These are phyloP conservation scores for Keiferia lycopersicella DNA, from an alignment of 2,888 invertebrate species.

Conservation along the genomic window DNA sequence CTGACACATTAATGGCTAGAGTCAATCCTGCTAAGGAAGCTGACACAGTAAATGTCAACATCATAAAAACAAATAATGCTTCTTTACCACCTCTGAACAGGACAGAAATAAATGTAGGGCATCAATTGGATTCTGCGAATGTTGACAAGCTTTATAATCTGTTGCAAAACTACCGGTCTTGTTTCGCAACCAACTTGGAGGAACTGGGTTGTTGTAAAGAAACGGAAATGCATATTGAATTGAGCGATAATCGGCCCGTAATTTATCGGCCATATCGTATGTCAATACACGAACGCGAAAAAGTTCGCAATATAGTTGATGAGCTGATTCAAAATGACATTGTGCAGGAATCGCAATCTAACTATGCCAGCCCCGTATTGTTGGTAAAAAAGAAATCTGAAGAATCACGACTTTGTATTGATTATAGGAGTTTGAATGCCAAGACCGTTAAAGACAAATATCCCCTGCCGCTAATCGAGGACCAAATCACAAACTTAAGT, in stretches of 20 bases:
- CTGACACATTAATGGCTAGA: conserved; percentile 14
- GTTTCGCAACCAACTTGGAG: conserved; percentile 24
- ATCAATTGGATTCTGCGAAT: not conserved
- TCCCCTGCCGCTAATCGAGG: conserved; percentile 36
- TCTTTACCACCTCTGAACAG: not conserved
- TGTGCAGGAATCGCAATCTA: conserved; percentile 34
- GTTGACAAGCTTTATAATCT: not conserved
- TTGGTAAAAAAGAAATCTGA: conserved; percentile 36
- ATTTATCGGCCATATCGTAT: conserved; percentile 37
- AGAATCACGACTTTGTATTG: conserved; percentile 36
- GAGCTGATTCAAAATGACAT: conserved; percentile 34
- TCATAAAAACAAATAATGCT: conserved; percentile 3
- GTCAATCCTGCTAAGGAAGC: conserved; percentile 8
- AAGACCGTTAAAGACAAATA: conserved; percentile 36
- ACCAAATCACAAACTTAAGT: conserved; percentile 41
- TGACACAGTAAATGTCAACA: not conserved
- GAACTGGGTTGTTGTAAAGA: conserved; percentile 33
- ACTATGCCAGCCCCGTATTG: conserved; percentile 36
- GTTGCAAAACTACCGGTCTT: conserved; percentile 18
- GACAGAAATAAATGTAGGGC: conserved; percentile 10
- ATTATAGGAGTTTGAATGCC: conserved; percentile 40
- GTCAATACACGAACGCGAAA: conserved; percentile 31
- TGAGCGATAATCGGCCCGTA: conserved; percentile 33
- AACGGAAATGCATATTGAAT: conserved; percentile 32
- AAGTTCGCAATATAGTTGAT: conserved; percentile 32